phyloP scores from a whole-genome alignment of 2,113 vertebrate genomes.

The Paramormyrops kingsleyae region DNA sequence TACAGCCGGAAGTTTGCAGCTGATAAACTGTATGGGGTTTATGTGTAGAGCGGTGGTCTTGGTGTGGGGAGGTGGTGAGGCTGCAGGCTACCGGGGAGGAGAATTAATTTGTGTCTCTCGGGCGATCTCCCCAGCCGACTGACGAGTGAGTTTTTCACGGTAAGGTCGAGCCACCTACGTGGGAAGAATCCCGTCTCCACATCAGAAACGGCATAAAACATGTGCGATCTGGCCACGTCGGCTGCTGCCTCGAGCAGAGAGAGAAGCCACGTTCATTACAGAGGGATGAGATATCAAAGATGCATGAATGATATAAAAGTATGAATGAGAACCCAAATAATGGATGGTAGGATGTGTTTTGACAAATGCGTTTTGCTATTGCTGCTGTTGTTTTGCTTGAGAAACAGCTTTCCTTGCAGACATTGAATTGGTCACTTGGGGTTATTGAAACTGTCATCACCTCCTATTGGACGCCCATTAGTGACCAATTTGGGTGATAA shows the following conservation, averaged over 20 bases:
- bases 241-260: slow-evolving; percentile 24
- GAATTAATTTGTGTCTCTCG: background rate
- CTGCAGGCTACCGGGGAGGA: background rate
- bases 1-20: background rate
- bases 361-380: background rate
- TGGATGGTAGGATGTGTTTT: background rate
- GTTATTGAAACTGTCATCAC: background rate
- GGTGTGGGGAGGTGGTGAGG: background rate
- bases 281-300: slow-evolving; percentile 15
- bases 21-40: background rate
- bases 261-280: slow-evolving; percentile 26
- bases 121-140: background rate
- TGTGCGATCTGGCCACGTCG: slow-evolving; percentile 16
- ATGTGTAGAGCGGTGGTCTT: background rate
- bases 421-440: background rate
- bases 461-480: background rate
- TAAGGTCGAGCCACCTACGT: slow-evolving; percentile 17
- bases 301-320: background rate
- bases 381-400: background rate
- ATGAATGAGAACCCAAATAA: background rate
- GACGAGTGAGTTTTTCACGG: background rate
- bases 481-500: background rate
- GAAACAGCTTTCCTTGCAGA: background rate
- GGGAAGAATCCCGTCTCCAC: slow-evolving; percentile 9
- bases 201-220: slow-evolving; percentile 10